Conservation (phyloP, 2,797 vertebrate species). For the Podarcis siculus region DNA sequence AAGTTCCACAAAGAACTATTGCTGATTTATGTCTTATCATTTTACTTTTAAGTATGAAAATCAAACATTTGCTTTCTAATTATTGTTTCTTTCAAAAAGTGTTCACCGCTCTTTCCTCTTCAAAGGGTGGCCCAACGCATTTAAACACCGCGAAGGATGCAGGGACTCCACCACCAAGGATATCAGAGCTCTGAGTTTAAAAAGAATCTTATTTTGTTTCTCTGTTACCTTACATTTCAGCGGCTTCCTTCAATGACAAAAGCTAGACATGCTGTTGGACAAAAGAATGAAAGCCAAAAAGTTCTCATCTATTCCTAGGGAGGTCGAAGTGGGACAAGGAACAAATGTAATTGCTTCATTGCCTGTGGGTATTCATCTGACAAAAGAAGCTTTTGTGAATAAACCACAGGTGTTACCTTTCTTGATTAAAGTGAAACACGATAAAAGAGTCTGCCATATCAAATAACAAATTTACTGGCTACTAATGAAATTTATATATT, state of each 20-base stretch:
- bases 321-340: constrained; percentile 78
- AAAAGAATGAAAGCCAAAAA: constrained; percentile 77
- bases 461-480: constrained; percentile 78
- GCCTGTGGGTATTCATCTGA: constrained; percentile 79
- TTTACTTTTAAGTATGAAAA: background rate
- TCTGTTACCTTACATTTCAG: constrained; percentile 71
- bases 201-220: constrained; percentile 65
- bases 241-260: constrained; percentile 75
- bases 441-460: constrained; percentile 79
- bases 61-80: background rate
- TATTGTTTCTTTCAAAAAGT: background rate
- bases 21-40: background rate
- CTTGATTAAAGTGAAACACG: constrained; percentile 81
- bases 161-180: constrained; percentile 73
- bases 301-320: constrained; percentile 77
- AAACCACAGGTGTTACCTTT: constrained; percentile 83
- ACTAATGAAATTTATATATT: constrained; percentile 78
- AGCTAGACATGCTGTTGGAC: constrained; percentile 76
- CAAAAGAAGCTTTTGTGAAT: constrained; percentile 81
- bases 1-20: background rate
- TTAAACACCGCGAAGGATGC: constrained; percentile 61
- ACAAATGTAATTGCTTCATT: constrained; percentile 84
- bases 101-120: constrained; percentile 12
- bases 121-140: constrained; percentile 47
- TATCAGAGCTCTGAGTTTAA: constrained; percentile 66